A percentile compares a stretch with the other conserved stretches of the same genome.
phyloP scores from a whole-genome alignment of 1,140 invertebrate genomes.

The Rhagoletis zephyria region DNA sequence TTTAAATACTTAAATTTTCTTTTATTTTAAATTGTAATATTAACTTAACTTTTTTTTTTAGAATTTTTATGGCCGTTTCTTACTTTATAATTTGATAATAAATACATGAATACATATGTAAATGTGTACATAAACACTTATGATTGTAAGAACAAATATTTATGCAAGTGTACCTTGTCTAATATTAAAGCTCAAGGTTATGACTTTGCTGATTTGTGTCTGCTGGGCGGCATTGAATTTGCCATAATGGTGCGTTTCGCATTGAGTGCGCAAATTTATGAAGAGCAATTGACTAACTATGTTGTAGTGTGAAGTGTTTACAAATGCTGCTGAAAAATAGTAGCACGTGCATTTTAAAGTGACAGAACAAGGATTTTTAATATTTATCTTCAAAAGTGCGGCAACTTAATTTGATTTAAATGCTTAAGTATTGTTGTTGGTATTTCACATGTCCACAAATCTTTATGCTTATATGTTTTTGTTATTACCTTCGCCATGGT shows the following conservation, averaged over 20 bases:
- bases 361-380: not conserved
- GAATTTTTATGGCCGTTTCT: no score
- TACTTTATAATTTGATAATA: not conserved
- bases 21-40: no score
- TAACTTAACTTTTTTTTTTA: no score
- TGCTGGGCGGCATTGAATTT: constrained; percentile 26
- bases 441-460: no score
- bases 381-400: not conserved
- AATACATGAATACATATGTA: not conserved
- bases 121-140: no score
- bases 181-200: constrained; percentile 14
- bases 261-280: not conserved
- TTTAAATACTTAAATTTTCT: no score
- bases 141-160: no score
- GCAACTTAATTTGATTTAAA: no score
- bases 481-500: no score
- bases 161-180: no score
- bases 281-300: not conserved
- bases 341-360: not conserved
- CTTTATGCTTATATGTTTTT: no score
- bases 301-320: not conserved
- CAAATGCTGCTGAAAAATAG: not conserved
- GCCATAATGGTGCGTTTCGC: not conserved
- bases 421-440: no score
- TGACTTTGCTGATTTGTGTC: constrained; percentile 1